Conservation (phyloP, 1,140 invertebrate genomes). For the Druon quercuslanigerum region DNA sequence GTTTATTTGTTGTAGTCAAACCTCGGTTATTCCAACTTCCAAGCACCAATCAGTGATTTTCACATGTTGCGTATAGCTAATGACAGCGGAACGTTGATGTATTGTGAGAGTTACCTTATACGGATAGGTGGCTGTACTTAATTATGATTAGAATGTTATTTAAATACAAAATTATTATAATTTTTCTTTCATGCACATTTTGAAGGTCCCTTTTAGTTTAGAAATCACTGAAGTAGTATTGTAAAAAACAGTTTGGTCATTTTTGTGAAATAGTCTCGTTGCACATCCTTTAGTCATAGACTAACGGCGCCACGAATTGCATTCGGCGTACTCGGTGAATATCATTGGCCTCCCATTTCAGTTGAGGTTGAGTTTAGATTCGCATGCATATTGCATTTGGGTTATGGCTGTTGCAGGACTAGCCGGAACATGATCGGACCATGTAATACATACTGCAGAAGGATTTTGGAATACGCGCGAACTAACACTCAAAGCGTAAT, state of each 20-base stretch:
- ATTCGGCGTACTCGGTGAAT: constrained; percentile 23
- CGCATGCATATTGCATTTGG: constrained; percentile 59
- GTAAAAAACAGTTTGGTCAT: neutral
- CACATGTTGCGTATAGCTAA: no score
- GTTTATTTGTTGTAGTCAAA: no score
- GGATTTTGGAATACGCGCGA: constrained; percentile 59
- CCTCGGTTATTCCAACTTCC: no score
- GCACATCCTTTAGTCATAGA: constrained; percentile 6
- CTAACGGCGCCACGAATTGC: constrained; percentile 11
- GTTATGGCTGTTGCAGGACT: constrained; percentile 50
- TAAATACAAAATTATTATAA: no score
- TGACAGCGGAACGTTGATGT: no score
- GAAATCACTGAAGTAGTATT: neutral
- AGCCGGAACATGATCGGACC: constrained; percentile 51
- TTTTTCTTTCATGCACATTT: no score
- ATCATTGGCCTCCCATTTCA: constrained; percentile 38
- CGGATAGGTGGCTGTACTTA: no score
- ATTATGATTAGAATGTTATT: no score
- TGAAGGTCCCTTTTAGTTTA: neutral
- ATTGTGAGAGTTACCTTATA: no score
- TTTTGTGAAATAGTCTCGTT: neutral
- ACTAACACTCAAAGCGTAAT: constrained; percentile 48
- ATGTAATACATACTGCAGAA: constrained; percentile 59
- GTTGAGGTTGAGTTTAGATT: constrained; percentile 33
- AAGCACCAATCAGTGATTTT: no score